Conservation (phyloP, 2,888 invertebrate species). For the Phytoseiulus persimilis region DNA sequence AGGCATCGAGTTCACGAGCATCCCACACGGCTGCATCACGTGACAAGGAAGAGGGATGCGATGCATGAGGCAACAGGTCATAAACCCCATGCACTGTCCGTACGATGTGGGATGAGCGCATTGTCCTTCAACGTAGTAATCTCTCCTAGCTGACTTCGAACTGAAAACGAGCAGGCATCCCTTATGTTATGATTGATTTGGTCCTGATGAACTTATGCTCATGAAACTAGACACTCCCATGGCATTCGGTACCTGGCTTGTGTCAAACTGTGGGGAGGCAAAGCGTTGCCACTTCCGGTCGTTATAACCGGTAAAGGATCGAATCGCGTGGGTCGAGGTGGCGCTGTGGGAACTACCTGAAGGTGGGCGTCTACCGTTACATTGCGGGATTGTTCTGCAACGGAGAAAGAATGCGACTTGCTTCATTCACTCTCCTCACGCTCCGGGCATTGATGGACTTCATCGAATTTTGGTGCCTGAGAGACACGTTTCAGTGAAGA, state of each 20-base stretch:
- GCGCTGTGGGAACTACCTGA: slow-evolving; percentile 11
- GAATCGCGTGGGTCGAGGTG: slow-evolving; percentile 14
- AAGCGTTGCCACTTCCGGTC: slow-evolving; percentile 10
- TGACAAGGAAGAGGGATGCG: slow-evolving; percentile 20
- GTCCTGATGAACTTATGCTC: too few species aligned
- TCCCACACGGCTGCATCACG: slow-evolving; percentile 9
- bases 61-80: slow-evolving; percentile 31
- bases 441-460: too few species aligned
- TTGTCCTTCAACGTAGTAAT: slow-evolving; percentile 20
- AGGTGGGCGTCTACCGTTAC: slow-evolving; percentile 29
- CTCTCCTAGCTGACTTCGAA: not conserved
- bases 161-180: not conserved
- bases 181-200: too few species aligned
- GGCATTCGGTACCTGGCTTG: not conserved
- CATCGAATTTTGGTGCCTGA: too few species aligned
- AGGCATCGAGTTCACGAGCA: not conserved
- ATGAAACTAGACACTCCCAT: not conserved
- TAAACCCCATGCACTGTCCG: slow-evolving; percentile 24
- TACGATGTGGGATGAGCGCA: slow-evolving; percentile 29
- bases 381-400: slow-evolving; percentile 18
- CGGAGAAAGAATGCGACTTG: not conserved
- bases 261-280: not conserved
- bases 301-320: slow-evolving; percentile 6
- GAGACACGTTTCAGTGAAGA: too few species aligned
- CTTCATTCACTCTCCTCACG: not conserved